phyloP scores from a whole-genome alignment of 1,140 invertebrate genomes.

The Eumaeus atala region DNA sequence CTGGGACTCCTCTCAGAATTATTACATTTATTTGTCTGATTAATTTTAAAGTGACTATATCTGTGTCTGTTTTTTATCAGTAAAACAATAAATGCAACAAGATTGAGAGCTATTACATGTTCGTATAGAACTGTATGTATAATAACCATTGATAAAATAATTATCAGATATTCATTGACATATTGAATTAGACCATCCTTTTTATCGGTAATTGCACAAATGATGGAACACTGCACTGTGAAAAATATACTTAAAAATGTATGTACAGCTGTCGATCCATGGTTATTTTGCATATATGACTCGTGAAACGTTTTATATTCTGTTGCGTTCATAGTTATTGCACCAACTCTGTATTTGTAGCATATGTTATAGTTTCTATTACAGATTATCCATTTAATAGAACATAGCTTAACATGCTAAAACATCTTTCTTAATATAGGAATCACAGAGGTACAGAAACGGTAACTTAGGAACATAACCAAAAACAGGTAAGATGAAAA shows the following conservation, averaged over 20 bases:
- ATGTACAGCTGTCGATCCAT: conserved; percentile 65
- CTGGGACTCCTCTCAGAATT: conserved; percentile 43
- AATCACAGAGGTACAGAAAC: too few relatives aligned
- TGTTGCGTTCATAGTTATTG: conserved; percentile 36
- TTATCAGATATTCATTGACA: conserved; percentile 69
- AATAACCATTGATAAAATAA: conserved; percentile 71
- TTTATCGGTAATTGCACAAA: conserved; percentile 28
- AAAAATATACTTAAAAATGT: conserved; percentile 57
- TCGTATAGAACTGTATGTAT: conserved; percentile 65
- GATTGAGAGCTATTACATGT: conserved; percentile 38
- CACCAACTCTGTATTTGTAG: too few relatives aligned
- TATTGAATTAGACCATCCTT: conserved; percentile 25
- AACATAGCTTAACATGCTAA: too few relatives aligned
- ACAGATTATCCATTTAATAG: too few relatives aligned
- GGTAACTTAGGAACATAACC: too few relatives aligned
- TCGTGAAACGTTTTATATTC: conserved; percentile 66
- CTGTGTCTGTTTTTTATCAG: conserved; percentile 35
- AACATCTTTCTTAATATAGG: too few relatives aligned
- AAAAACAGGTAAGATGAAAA: too few relatives aligned
- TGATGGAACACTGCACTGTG: conserved; percentile 48
- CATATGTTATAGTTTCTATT: too few relatives aligned
- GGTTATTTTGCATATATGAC: conserved; percentile 67
- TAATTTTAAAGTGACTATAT: conserved; percentile 21
- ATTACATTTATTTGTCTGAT: conserved; percentile 22
- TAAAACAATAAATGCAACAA: conserved; percentile 34